Percentiles rank a stretch among this genome's conserved stretches.
Evolutionary conservation across 2,113 vertebrate species (phyloP).

Genomic region (Malurus melanocephalus): DNA sequence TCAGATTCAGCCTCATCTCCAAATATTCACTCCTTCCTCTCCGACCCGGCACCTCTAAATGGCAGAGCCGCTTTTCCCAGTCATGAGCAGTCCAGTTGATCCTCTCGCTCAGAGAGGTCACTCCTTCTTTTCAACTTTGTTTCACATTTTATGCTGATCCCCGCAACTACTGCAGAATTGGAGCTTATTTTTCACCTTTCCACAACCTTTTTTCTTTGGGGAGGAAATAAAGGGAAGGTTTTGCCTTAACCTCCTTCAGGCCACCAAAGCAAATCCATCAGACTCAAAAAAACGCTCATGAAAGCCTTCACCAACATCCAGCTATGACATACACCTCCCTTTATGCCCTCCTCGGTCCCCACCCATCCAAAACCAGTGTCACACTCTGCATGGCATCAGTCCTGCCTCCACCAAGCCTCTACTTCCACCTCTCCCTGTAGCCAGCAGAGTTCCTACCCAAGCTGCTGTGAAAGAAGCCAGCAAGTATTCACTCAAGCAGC

Average conservation of each 20-base stretch:
- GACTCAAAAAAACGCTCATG: neutral
- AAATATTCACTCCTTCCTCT: neutral
- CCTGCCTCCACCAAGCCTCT: slow-evolving; percentile 13
- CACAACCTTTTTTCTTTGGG: neutral
- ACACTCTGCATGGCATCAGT: neutral
- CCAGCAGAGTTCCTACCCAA: slow-evolving; percentile 44
- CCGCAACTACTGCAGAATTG: slow-evolving; percentile 11
- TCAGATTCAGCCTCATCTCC: slow-evolving; percentile 28
- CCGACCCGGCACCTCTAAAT: neutral
- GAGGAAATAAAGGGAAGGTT: neutral
- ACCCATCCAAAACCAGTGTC: neutral
- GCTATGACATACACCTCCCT: neutral
- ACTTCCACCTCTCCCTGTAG: slow-evolving; percentile 1
- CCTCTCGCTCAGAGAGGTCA: neutral
- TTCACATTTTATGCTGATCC: neutral
- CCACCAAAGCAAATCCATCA: neutral
- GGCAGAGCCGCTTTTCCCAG: neutral
- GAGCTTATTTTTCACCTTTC: neutral
- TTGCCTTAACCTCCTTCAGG: neutral
- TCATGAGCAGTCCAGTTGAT: neutral
- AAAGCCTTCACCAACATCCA: neutral
- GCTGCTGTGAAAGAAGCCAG: slow-evolving; percentile 61
- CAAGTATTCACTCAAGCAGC: slow-evolving; percentile 59
- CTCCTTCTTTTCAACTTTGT: neutral
- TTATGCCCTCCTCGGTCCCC: neutral